phyloP scores from a whole-genome alignment of 2,888 invertebrate genomes.

The Eupithecia pulchellata region DNA sequence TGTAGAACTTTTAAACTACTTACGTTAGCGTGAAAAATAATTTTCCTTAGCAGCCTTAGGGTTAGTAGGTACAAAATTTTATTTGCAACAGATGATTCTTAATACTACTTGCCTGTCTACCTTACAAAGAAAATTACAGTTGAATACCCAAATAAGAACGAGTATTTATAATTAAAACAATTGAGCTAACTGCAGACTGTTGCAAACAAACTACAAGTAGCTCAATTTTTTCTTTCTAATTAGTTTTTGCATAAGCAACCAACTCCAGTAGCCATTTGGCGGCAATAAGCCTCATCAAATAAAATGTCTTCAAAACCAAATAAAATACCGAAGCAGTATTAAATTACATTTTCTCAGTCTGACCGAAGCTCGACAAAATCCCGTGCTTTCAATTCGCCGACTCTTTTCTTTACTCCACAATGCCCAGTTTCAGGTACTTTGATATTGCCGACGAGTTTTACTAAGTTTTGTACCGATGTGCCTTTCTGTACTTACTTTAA shows the following conservation, averaged over 20 bases:
- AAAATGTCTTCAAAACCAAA: slow-evolving; percentile 12
- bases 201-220: no score
- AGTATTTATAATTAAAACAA: no score
- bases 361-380: slow-evolving; percentile 25
- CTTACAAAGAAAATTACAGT: no score
- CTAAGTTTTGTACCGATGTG: slow-evolving; percentile 7
- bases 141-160: no score
- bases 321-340: slow-evolving; percentile 23
- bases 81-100: neutral
- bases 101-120: neutral
- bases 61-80: no score
- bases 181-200: no score
- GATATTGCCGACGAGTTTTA: slow-evolving; percentile 26
- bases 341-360: slow-evolving; percentile 30
- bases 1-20: no score
- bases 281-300: neutral
- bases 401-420: slow-evolving; percentile 26
- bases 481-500: neutral
- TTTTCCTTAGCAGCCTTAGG: no score
- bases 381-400: slow-evolving; percentile 23
- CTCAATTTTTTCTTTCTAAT: no score
- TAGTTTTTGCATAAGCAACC: neutral
- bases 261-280: neutral
- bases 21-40: no score
- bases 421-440: slow-evolving; percentile 15